Base-by-base conservation (phyloP, 2,797 vertebrate genomes). In the Anguilla pacifica region DNA sequence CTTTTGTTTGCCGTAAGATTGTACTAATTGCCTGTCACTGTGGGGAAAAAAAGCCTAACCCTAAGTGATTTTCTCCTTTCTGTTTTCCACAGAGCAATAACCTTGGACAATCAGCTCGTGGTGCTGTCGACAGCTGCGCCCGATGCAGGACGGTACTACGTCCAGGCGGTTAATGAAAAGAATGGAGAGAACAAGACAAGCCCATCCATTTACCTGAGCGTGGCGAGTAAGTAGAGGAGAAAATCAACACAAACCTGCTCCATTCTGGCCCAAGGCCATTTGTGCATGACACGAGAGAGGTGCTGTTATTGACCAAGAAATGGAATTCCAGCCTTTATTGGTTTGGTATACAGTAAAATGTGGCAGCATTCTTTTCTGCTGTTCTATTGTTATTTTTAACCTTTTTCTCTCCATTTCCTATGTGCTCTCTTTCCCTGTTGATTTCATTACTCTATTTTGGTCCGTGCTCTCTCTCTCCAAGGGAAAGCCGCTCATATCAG, bases 131-230 rank as follows among this genome's bases (percentile, higher is more conserved):
- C 93, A 0, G 92, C 93, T 0, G 86, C 84, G 0, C 9, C 72
- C 0, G 97, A 97, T 0, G 85, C 95, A 0, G 97, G 97, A 84
- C 88, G 94, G 35, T 97, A 97, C 92, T 96, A 96, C 0, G 96
- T 92, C 81, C 97, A 97, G 90, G 97, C 96, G 0, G 96, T 97
- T 88, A 97, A 97, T 0, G 97, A 97, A 89, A 95, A 93, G 91
- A 97, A 96, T 0, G 97, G 97, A 0, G 97, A 97, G 90, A 97
- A 97, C 93, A 97, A 96, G 94, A 97, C 97, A 2, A 97, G 97
- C 87, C 96, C 96, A 0, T 93, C 94, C 82, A 92, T 96, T 86
- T 93, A 94, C 64, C 94, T 97, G 92, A 95, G 89, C 0, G 1
- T 97, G 53, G 88, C 94, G 81, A 87, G 97, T 97, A 93, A 96